These are phyloP conservation scores for Chionomys nivalis DNA, from an alignment of 2,113 vertebrate genomes.

Conservation along the genomic window DNA sequence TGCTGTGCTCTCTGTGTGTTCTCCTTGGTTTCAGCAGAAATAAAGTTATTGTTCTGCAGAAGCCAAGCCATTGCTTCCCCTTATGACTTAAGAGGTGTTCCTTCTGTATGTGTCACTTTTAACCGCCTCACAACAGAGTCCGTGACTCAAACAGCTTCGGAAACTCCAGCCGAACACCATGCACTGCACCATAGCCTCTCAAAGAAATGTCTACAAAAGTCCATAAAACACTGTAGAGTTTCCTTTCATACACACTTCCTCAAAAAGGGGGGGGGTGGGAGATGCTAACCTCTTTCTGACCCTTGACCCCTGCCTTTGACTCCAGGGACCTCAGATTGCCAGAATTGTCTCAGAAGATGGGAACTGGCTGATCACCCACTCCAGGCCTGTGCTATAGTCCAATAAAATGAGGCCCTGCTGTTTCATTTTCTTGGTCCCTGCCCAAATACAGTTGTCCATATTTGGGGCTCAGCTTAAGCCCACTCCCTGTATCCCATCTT, in stretches of 20 bases:
- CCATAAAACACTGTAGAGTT: neutral
- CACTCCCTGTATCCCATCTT: neutral
- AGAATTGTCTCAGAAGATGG: neutral
- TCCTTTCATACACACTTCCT: neutral
- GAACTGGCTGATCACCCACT: neutral
- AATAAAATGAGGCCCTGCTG: neutral
- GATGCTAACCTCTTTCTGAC: neutral
- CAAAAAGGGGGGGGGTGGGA: neutral
- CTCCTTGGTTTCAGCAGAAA: neutral
- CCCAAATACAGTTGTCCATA: neutral
- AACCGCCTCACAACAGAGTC: neutral
- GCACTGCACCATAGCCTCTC: neutral
- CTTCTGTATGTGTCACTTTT: neutral
- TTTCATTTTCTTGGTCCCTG: neutral
- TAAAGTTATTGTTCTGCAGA: neutral
- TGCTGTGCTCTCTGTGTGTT: neutral
- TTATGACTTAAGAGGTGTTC: neutral
- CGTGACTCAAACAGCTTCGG: neutral
- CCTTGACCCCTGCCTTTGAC: neutral
- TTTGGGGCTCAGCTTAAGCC: conserved; percentile 3
- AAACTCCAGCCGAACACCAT: neutral
- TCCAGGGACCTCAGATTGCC: neutral
- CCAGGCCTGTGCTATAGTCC: neutral
- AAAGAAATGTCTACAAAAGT: neutral
- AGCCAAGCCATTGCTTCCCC: neutral